Evolutionary conservation across 2,888 invertebrate species (phyloP).

Genomic region (Spodoptera exigua): DNA sequence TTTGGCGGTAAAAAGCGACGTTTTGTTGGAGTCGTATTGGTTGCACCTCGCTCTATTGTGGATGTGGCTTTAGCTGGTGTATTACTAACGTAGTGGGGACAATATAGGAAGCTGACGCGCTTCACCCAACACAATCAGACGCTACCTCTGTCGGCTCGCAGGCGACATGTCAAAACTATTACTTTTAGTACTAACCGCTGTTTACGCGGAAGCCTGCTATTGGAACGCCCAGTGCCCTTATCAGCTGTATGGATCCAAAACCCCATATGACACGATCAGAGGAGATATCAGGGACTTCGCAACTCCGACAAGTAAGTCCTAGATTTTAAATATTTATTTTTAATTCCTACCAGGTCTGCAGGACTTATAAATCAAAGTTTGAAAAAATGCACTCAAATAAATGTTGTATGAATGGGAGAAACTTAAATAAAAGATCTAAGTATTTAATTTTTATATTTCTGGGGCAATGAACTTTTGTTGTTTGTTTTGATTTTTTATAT

Average conservation of each 20-base stretch:
- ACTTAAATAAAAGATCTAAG: no score
- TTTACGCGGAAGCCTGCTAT: slow-evolving; percentile 66
- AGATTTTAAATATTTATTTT: no score
- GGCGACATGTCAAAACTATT: slow-evolving; percentile 43
- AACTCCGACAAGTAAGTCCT: slow-evolving; percentile 71
- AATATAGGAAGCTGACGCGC: slow-evolving; percentile 39
- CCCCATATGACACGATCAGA: slow-evolving; percentile 77
- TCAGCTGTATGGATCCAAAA: slow-evolving; percentile 73
- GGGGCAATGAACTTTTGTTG: no score
- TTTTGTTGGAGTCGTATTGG: neutral
- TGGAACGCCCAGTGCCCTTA: slow-evolving; percentile 74
- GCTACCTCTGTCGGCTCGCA: slow-evolving; percentile 12
- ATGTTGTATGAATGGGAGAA: no score
- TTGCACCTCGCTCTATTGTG: slow-evolving; percentile 16
- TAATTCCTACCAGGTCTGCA: no score
- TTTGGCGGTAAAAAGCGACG: neutral
- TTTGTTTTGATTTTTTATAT: no score
- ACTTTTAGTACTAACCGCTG: slow-evolving; percentile 51
- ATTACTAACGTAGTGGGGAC: slow-evolving; percentile 49
- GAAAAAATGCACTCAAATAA: no score
- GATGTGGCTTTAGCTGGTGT: slow-evolving; percentile 34
- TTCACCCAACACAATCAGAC: slow-evolving; percentile 38
- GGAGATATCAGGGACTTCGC: slow-evolving; percentile 78
- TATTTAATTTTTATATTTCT: no score
- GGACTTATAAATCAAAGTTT: no score